phyloP scores from a whole-genome alignment of 2,797 vertebrate species.

The Sebastes vulpes region DNA sequence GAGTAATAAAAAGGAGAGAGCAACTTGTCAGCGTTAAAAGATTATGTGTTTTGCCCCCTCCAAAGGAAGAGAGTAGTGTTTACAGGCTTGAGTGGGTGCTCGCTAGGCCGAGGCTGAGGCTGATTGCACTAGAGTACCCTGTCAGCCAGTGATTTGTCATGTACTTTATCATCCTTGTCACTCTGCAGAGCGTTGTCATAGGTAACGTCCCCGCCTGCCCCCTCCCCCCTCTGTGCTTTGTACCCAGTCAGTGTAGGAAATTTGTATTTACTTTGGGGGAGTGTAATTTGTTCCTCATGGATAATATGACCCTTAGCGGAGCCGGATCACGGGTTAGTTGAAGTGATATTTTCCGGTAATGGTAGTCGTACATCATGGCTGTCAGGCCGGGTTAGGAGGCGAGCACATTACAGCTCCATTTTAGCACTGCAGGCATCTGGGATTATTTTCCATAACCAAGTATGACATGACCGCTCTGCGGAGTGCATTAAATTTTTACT shows the following conservation, averaged over 20 bases:
- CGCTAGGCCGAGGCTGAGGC: conserved; percentile 85
- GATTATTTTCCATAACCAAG: conserved; percentile 99
- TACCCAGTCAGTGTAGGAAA: conserved; percentile 95
- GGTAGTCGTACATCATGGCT: conserved; percentile 99
- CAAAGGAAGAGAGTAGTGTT: conserved; percentile 87
- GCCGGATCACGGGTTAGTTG: conserved; percentile 99
- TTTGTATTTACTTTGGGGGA: conserved; percentile 99
- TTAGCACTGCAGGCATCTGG: conserved; percentile 99
- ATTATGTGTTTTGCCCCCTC: conserved; percentile 88
- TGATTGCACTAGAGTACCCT: conserved; percentile 87
- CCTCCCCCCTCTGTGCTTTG: conserved; percentile 82
- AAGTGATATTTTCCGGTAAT: conserved; percentile 99
- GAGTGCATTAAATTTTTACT: conserved; percentile 99
- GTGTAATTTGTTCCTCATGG: conserved; percentile 99
- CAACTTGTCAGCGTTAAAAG: conserved; percentile 85
- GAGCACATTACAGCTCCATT: conserved; percentile 99
- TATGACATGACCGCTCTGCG: conserved; percentile 99
- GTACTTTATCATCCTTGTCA: conserved; percentile 94
- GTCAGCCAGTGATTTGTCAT: conserved; percentile 92
- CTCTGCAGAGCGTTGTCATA: conserved; percentile 86
- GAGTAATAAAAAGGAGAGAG: conserved; percentile 86
- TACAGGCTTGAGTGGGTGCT: conserved; percentile 87
- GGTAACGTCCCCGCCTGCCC: conserved; percentile 84
- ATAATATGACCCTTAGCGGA: conserved; percentile 99
- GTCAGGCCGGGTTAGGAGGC: conserved; percentile 99